A percentile compares a stretch with the other conserved stretches of the same genome.
Conservation (phyloP, 2,113 vertebrate species). For the Corythoichthys haematopterus region DNA sequence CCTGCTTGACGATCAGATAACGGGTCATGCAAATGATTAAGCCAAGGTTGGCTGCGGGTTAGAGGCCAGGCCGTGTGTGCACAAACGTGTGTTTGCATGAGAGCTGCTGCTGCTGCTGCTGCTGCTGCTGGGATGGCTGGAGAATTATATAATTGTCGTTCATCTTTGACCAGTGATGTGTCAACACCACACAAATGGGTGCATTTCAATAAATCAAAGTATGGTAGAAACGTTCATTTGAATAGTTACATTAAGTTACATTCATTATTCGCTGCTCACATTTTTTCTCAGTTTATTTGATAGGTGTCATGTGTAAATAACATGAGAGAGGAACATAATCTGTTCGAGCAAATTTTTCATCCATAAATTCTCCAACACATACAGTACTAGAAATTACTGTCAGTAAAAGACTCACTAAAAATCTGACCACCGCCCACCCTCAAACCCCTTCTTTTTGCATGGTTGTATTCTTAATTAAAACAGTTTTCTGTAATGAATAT, state of each 20-base stretch:
- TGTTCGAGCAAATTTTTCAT: too few relatives aligned
- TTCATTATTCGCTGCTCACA: too few relatives aligned
- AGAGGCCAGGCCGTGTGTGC: slow-evolving; percentile 70
- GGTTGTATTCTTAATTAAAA: too few relatives aligned
- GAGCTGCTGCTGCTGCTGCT: slow-evolving; percentile 41
- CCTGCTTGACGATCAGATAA: slow-evolving; percentile 89
- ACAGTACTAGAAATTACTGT: not conserved
- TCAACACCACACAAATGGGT: slow-evolving; percentile 38
- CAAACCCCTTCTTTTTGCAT: too few relatives aligned
- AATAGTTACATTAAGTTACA: too few relatives aligned
- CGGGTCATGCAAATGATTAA: slow-evolving; percentile 98
- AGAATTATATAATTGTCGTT: slow-evolving; percentile 65
- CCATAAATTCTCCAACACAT: not conserved
- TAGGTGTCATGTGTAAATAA: not conserved
- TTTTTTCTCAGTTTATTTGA: not conserved
- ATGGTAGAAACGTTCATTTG: slow-evolving; percentile 15
- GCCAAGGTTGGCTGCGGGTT: slow-evolving; percentile 69
- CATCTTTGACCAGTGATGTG: slow-evolving; percentile 70
- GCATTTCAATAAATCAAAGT: not conserved
- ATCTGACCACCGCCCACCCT: too few relatives aligned
- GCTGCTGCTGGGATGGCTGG: slow-evolving; percentile 57
- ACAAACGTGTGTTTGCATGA: slow-evolving; percentile 68
- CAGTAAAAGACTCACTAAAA: too few relatives aligned
- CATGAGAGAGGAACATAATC: not conserved
- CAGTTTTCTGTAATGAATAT: too few relatives aligned